Percentiles rank a stretch among this genome's conserved stretches.
Evolutionary conservation across 2,888 invertebrate genomes (phyloP).

Genomic region (Drosophila mimetica): DNA sequence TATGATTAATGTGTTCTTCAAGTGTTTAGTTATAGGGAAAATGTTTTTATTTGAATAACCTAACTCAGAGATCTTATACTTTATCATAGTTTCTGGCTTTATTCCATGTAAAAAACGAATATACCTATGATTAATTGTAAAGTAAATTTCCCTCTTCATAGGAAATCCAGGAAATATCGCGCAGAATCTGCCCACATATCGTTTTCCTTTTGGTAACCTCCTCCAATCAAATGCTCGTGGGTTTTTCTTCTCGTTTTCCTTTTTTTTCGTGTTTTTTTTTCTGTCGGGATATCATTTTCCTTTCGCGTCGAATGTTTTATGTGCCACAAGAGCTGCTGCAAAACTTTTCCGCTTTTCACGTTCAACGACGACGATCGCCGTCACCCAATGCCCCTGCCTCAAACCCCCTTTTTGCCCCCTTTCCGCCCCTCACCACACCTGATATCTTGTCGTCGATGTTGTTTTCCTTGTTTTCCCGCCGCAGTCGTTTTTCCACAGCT

Average conservation of each 20-base stretch:
- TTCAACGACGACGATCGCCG: slow-evolving; percentile 84
- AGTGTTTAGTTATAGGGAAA: neutral
- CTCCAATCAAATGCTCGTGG: slow-evolving; percentile 8
- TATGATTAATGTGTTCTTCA: slow-evolving; percentile 2
- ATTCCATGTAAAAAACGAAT: too few species aligned
- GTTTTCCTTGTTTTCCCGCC: slow-evolving; percentile 53
- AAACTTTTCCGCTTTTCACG: slow-evolving; percentile 85
- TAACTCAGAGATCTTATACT: too few species aligned
- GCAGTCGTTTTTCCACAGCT: slow-evolving; percentile 20
- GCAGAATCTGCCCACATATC: slow-evolving; percentile 19
- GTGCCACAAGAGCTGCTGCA: slow-evolving; percentile 66
- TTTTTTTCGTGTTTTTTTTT: slow-evolving; percentile 1
- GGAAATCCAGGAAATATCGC: slow-evolving; percentile 24
- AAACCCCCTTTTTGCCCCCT: neutral
- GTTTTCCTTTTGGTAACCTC: slow-evolving; percentile 23
- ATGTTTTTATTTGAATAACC: too few species aligned
- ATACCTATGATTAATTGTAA: too few species aligned
- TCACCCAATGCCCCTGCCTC: slow-evolving; percentile 43
- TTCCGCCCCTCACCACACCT: neutral
- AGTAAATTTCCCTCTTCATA: neutral
- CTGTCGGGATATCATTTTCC: slow-evolving; percentile 35
- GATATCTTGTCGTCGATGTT: slow-evolving; percentile 36
- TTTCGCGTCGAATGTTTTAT: slow-evolving; percentile 53
- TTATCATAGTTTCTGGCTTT: too few species aligned
- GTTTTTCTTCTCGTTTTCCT: slow-evolving; percentile 2